These are phyloP conservation scores for Drosophila algonquin DNA, from an alignment of 2,888 invertebrate species.

Conservation along the genomic window DNA sequence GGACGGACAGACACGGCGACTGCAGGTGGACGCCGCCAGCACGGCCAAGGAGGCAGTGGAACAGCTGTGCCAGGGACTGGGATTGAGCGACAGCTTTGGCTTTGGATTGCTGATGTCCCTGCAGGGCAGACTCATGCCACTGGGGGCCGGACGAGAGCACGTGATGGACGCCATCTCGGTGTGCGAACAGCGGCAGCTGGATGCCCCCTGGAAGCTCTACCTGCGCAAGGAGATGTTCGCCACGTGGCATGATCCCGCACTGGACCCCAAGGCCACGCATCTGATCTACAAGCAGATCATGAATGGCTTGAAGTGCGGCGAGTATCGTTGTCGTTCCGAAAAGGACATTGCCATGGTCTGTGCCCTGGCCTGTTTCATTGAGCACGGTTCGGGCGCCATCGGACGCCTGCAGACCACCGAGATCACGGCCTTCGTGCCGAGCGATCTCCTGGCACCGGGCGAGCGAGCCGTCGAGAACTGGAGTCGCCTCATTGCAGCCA, in stretches of 20 bases:
- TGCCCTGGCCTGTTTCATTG: constrained; percentile 95
- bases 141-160: constrained; percentile 95
- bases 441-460: constrained; percentile 84
- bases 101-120: constrained; percentile 96
- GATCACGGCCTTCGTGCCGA: constrained; percentile 76
- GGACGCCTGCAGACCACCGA: constrained; percentile 33
- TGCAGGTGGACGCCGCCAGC: constrained; percentile 96
- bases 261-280: constrained; percentile 92
- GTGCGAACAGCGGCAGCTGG: constrained; percentile 95
- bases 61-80: constrained; percentile 90
- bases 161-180: constrained; percentile 98
- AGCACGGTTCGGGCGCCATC: constrained; percentile 86
- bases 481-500: constrained; percentile 89
- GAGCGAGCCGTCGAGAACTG: constrained; percentile 88
- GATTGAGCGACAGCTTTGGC: constrained; percentile 92
- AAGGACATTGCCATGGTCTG: constrained; percentile 94
- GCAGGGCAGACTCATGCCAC: constrained; percentile 94
- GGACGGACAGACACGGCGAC: constrained; percentile 92
- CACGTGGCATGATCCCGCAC: constrained; percentile 95
- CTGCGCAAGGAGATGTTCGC: constrained; percentile 95
- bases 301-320: constrained; percentile 95
- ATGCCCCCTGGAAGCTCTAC: constrained; percentile 94
- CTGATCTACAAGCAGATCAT: constrained; percentile 95
- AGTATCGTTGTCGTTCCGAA: constrained; percentile 93
- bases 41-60: constrained; percentile 94